phyloP scores from a whole-genome alignment of 2,113 vertebrate species.

The Cyphomyrus plagiostoma region DNA sequence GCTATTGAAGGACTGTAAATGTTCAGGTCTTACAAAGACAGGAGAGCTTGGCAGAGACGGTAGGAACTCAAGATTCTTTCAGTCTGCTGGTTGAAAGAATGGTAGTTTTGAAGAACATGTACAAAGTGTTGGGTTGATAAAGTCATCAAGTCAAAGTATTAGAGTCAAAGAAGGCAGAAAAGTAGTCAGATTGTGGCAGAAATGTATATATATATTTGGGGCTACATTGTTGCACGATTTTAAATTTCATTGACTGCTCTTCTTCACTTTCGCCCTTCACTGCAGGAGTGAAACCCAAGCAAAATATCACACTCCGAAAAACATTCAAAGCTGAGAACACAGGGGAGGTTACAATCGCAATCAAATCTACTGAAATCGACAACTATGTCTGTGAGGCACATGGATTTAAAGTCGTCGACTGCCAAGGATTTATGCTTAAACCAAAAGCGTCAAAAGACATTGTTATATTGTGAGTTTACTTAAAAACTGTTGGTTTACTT shows the following conservation, averaged over 20 bases:
- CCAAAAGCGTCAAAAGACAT: slow-evolving; percentile 92
- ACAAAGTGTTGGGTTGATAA: background rate
- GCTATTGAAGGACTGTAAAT: background rate
- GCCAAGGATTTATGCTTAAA: slow-evolving; percentile 86
- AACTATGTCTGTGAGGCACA: slow-evolving; percentile 88
- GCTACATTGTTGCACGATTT: background rate
- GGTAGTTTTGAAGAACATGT: background rate
- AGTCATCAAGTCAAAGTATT: background rate
- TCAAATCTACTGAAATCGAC: slow-evolving; percentile 83
- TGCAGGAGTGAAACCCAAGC: slow-evolving; percentile 77
- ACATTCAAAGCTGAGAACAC: slow-evolving; percentile 91
- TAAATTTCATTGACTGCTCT: background rate
- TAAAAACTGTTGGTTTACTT: background rate
- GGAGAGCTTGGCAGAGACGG: background rate
- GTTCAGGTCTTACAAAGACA: background rate
- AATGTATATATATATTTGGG: background rate
- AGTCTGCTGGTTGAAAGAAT: background rate
- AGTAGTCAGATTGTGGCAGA: background rate
- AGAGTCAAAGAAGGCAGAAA: background rate
- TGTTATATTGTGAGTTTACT: slow-evolving; percentile 80
- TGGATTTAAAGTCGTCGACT: slow-evolving; percentile 95
- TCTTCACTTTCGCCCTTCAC: slow-evolving; percentile 24
- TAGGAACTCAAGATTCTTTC: background rate
- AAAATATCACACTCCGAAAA: slow-evolving; percentile 86
- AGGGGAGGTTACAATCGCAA: slow-evolving; percentile 77